These are phyloP conservation scores for Esperia sulphurella DNA, from an alignment of 2,888 invertebrate genomes.

Conservation along the genomic window DNA sequence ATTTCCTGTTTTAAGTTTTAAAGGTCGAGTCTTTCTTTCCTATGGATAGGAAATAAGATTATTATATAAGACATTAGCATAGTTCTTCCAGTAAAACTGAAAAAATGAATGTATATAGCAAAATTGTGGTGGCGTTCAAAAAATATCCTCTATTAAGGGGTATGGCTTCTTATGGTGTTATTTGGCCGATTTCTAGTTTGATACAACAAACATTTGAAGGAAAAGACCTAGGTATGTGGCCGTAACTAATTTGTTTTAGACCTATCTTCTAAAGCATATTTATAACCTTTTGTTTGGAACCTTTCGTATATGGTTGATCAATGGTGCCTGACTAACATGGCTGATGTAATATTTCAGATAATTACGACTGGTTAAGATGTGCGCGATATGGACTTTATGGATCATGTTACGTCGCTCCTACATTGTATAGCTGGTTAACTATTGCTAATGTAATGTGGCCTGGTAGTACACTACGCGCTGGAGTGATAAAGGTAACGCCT, in stretches of 20 bases:
- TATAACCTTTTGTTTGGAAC: too few relatives aligned
- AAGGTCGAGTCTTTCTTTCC: conserved; percentile 3
- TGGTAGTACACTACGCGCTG: conserved; percentile 82
- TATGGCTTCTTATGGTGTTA: conserved; percentile 84
- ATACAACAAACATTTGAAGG: conserved; percentile 86
- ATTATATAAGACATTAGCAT: conserved; percentile 1
- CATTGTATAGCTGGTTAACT: conserved; percentile 88
- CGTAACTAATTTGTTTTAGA: too few relatives aligned
- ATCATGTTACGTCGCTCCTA: conserved; percentile 89
- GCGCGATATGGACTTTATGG: conserved; percentile 88
- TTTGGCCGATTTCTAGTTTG: conserved; percentile 86
- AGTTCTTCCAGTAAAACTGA: neutral
- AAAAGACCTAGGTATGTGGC: conserved; percentile 76
- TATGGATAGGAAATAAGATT: conserved; percentile 4
- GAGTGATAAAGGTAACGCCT: conserved; percentile 83
- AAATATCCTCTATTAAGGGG: conserved; percentile 76
- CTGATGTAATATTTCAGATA: conserved; percentile 47
- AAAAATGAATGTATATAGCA: conserved; percentile 52
- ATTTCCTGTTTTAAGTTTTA: neutral
- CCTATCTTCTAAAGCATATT: too few relatives aligned
- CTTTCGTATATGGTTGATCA: too few relatives aligned
- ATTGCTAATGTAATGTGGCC: conserved; percentile 89
- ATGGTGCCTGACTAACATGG: too few relatives aligned
- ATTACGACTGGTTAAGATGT: conserved; percentile 84
- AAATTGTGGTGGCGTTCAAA: conserved; percentile 42